A percentile compares a stretch with the other conserved stretches of the same genome.
These are phyloP conservation scores for Oreortyx pictus DNA, from an alignment of 2,797 vertebrate genomes.

Conservation along the genomic window DNA sequence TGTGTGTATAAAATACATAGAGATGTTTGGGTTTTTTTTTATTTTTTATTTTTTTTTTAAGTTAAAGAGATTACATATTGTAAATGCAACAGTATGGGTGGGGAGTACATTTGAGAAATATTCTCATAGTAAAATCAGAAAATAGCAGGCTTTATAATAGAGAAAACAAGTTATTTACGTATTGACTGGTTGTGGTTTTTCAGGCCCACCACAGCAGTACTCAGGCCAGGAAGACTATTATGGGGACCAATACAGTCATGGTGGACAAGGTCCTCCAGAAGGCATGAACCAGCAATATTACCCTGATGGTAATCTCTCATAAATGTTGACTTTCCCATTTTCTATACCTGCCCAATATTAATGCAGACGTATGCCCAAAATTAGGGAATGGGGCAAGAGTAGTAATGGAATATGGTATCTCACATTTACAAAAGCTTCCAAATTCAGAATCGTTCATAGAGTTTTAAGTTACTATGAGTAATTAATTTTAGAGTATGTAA, in stretches of 20 bases:
- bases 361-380: conserved; percentile 58
- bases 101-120: conserved; percentile 64
- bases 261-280: conserved; percentile 98
- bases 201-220: conserved; percentile 99
- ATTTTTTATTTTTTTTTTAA: not conserved
- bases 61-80: conserved; percentile 40
- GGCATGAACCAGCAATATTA: conserved; percentile 93
- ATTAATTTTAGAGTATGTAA: conserved; percentile 44
- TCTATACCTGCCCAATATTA: conserved; percentile 75
- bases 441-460: conserved; percentile 44
- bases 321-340: conserved; percentile 78
- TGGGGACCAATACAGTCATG: conserved; percentile 99
- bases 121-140: conserved; percentile 66
- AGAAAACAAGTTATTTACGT: conserved; percentile 78
- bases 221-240: conserved; percentile 99
- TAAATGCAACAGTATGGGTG: conserved; percentile 66
- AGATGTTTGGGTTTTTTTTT: not conserved
- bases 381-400: conserved; percentile 35
- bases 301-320: conserved; percentile 86
- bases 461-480: conserved; percentile 26
- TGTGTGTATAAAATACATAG: not conserved
- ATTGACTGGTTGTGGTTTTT: conserved; percentile 87
- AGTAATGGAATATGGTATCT: conserved; percentile 55
- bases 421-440: conserved; percentile 42
- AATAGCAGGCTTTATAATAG: conserved; percentile 69